Evolutionary conservation across 2,888 invertebrate genomes (phyloP), one percentile per base, ranked within the genome.

Genomic region (Drosophila nr. perissopoda): DNA sequence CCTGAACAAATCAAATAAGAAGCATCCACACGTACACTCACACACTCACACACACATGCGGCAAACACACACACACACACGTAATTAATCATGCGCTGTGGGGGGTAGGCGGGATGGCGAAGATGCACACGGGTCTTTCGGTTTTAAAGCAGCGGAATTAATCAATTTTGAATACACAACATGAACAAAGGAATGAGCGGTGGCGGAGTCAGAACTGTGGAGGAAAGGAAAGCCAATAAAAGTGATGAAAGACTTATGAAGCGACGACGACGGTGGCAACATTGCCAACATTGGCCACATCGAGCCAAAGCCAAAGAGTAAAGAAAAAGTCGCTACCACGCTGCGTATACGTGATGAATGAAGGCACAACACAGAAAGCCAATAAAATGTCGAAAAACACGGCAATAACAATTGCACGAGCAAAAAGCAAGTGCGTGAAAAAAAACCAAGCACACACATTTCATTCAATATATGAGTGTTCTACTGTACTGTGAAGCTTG

Each of bases 171-270:
- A 83, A 84, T 83, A 78, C 70, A 80, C 54, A 67, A 60, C 57
- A 40, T 38, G 45, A 8, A 33, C 33, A 59, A 33, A 54, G 36
- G 25, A 11, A 4, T 18, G 11, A 13, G 18, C 18, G 7, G 34
- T 4, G 27, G 1, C 1, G 31, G 53, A 11, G 25, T 25, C 21
- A 1, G 18, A 40, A 25, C n/a, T 18, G 25, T 4, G 6, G 59
- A 3, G 16, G 16, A 63, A 70, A 59, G 49, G 58, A 71, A 75
- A 73, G 45, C 77, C 74, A 87, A 89, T 89, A 87, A 89, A 89
- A 84, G 89, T 85, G 89, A 85, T 89, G 86, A 87, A 83, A 83
- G 83, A 87, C 83, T 82, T 84, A 73, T 59, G 85, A 73, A 63
- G 52, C 59, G 76, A 45, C 72, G 76, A 45, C 72, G 70, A 75